Evolutionary conservation across 2,113 vertebrate genomes (phyloP).

Genomic region (Podarcis cretensis): DNA sequence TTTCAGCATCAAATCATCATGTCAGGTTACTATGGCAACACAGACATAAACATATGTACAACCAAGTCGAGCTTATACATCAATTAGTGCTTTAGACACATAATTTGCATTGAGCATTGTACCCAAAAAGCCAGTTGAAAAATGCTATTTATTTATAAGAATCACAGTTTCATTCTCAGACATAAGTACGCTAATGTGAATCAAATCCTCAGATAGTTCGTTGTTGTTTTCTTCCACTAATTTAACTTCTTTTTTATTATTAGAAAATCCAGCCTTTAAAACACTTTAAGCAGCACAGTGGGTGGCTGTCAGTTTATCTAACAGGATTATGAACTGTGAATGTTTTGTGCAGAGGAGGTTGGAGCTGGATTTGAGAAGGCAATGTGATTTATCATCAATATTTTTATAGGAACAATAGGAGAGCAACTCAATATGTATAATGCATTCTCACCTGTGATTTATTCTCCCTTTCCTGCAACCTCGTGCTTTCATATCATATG

Average conservation of each 20-base stretch:
- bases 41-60: constrained; percentile 33
- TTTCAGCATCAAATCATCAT: constrained; percentile 16
- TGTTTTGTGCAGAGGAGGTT: constrained; percentile 23
- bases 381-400: not conserved
- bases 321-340: constrained; percentile 16
- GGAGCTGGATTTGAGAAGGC: not conserved
- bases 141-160: constrained; percentile 28
- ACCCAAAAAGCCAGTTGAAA: constrained; percentile 28
- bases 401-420: not conserved
- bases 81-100: constrained; percentile 52
- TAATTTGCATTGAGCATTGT: constrained; percentile 40
- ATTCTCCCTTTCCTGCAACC: not conserved
- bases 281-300: not conserved
- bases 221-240: not conserved
- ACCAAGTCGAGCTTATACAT: constrained; percentile 28
- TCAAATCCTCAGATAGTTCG: constrained; percentile 35
- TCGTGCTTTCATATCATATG: not conserved
- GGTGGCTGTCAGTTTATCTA: not conserved
- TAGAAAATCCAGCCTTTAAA: not conserved
- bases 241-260: constrained; percentile 10
- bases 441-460: not conserved
- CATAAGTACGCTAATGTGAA: constrained; percentile 39
- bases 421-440: not conserved
- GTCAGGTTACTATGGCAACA: constrained; percentile 52
- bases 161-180: constrained; percentile 18